Evolutionary conservation across 2,888 invertebrate genomes (phyloP).

Genomic region (Troides oblongomaculatus): DNA sequence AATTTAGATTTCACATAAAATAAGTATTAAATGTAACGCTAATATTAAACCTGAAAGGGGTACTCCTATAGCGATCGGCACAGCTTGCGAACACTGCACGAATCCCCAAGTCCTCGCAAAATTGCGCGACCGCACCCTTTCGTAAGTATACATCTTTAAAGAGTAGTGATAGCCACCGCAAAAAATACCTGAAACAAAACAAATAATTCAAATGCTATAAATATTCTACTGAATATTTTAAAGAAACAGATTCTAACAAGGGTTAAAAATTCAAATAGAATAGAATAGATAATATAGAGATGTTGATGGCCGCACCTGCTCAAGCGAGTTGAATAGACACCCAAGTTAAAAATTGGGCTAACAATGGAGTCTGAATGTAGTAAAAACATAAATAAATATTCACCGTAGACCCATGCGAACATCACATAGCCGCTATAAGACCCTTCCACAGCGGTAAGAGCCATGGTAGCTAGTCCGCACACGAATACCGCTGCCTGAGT

Average conservation of each 20-base stretch:
- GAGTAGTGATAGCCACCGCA: slow-evolving; percentile 94
- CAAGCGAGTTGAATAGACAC: too few relatives aligned
- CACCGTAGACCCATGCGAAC: slow-evolving; percentile 90
- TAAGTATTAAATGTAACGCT: background rate
- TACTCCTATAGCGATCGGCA: slow-evolving; percentile 91
- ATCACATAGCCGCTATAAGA: slow-evolving; percentile 88
- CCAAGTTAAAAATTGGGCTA: too few relatives aligned
- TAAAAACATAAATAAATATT: slow-evolving; percentile 33
- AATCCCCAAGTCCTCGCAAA: slow-evolving; percentile 94
- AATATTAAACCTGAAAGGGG: slow-evolving; percentile 85
- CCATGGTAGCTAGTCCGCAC: slow-evolving; percentile 87
- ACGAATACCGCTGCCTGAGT: slow-evolving; percentile 90
- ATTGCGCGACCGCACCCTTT: slow-evolving; percentile 90
- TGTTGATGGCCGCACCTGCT: too few relatives aligned
- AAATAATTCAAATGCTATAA: background rate
- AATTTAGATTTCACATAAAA: too few relatives aligned
- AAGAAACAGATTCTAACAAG: too few relatives aligned
- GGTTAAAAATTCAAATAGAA: too few relatives aligned
- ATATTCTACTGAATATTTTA: too few relatives aligned
- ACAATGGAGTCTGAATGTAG: too few relatives aligned
- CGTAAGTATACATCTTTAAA: slow-evolving; percentile 93
- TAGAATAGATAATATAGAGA: too few relatives aligned
- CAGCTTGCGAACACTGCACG: slow-evolving; percentile 91
- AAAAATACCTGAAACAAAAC: slow-evolving; percentile 83
- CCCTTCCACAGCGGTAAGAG: slow-evolving; percentile 87